Conservation (phyloP, 1,140 invertebrate genomes). For the Leptonema lineaticorne region DNA sequence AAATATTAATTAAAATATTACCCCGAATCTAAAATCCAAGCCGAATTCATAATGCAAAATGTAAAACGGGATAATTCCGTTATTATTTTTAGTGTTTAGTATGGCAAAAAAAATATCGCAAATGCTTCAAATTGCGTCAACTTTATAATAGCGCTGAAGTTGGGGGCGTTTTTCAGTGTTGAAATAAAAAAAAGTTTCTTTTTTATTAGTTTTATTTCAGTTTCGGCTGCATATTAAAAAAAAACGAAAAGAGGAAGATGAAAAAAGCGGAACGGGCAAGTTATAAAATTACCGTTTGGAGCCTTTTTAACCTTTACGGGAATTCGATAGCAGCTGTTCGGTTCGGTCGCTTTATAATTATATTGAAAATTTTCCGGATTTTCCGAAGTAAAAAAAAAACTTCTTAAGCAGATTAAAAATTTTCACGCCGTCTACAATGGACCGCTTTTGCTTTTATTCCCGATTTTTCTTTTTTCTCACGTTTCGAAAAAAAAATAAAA, state of each 20-base stretch:
- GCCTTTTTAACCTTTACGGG: conserved; percentile 18
- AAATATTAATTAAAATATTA: too few relatives aligned
- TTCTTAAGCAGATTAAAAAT: conserved; percentile 22
- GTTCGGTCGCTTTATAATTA: conserved; percentile 34
- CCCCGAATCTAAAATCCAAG: too few relatives aligned
- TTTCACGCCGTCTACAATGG: conserved; percentile 8
- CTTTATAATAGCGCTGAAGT: background rate
- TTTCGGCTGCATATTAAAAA: background rate
- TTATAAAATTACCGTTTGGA: conserved; percentile 24
- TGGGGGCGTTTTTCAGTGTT: too few relatives aligned
- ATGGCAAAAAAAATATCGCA: too few relatives aligned
- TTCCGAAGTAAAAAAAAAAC: conserved; percentile 5
- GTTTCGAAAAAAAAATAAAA: too few relatives aligned
- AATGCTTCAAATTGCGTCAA: conserved; percentile 23
- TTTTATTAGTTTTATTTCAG: conserved; percentile 38
- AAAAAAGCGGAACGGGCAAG: background rate
- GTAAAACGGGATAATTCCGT: too few relatives aligned
- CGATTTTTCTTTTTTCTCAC: background rate
- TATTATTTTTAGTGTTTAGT: too few relatives aligned
- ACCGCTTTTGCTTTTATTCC: background rate
- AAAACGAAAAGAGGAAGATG: background rate
- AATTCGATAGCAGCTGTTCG: conserved; percentile 35
- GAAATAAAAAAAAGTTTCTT: conserved; percentile 33
- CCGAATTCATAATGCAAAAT: too few relatives aligned
- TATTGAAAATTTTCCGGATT: conserved; percentile 30